phyloP scores from a whole-genome alignment of 2,888 invertebrate genomes.

The Synergus itoensis region DNA sequence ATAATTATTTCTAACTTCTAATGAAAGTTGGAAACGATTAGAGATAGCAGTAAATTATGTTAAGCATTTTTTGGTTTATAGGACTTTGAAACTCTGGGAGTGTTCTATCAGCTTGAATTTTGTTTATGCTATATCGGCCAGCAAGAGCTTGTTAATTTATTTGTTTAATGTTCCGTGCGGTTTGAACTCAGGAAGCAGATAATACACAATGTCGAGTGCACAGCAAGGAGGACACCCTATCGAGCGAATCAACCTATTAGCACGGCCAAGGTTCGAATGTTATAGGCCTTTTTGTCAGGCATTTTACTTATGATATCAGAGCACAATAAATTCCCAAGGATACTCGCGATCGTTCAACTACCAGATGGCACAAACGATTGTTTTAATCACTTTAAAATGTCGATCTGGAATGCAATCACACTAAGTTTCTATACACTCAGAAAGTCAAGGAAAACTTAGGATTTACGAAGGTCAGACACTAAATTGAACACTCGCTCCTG shows the following conservation, averaged over 20 bases:
- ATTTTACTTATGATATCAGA: conserved; percentile 54
- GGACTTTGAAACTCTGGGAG: background rate
- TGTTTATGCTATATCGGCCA: background rate
- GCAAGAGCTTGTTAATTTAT: conserved; percentile 10
- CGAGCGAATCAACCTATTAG: conserved; percentile 73
- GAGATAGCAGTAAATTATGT: background rate
- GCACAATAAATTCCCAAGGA: conserved; percentile 60
- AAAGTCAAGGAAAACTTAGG: background rate
- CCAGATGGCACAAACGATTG: background rate
- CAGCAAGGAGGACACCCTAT: conserved; percentile 56
- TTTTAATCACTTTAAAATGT: background rate
- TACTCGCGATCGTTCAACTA: conserved; percentile 63
- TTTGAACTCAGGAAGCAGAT: conserved; percentile 37
- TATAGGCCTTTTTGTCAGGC: conserved; percentile 62
- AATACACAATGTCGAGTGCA: conserved; percentile 40
- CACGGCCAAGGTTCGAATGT: conserved; percentile 73
- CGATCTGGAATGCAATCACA: background rate
- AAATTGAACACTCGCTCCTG: background rate
- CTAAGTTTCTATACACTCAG: background rate
- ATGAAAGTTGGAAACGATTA: too few relatives aligned
- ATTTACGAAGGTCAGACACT: background rate
- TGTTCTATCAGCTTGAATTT: conserved; percentile 17
- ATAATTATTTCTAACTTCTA: too few relatives aligned
- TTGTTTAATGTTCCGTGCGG: conserved; percentile 29
- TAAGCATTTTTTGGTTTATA: background rate